Conservation (phyloP, 2,888 invertebrate genomes). For the Ligdia adustata region DNA sequence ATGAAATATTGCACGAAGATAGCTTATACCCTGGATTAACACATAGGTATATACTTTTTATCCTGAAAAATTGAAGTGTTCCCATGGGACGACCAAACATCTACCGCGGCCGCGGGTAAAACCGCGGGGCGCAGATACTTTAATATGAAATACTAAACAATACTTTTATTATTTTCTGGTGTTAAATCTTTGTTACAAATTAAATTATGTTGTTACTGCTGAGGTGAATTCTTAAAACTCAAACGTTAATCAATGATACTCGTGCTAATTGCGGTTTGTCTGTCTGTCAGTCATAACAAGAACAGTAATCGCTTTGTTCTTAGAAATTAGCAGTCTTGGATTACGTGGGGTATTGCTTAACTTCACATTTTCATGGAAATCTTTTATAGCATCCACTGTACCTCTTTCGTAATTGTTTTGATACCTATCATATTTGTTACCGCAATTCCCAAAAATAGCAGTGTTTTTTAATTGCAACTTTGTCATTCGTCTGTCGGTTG, state of each 20-base stretch:
- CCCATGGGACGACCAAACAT: no score
- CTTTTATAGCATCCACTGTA: conserved; percentile 34
- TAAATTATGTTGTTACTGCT: no score
- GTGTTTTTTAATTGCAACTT: conserved; percentile 16
- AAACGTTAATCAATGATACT: conserved; percentile 35
- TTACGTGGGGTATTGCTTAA: conserved; percentile 60
- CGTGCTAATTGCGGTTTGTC: conserved; percentile 45
- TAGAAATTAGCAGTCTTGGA: conserved; percentile 66
- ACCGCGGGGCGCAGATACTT: no score
- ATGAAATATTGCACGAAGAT: no score
- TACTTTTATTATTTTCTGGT: no score
- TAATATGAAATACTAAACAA: no score
- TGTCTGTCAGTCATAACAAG: conserved; percentile 36
- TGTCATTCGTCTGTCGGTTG: no score
- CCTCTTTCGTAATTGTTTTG: conserved; percentile 27
- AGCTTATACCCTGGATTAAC: no score
- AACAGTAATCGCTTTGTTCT: conserved; percentile 63
- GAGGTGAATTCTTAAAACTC: conserved; percentile 11
- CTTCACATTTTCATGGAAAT: conserved; percentile 52
- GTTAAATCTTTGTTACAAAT: no score
- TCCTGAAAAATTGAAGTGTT: no score
- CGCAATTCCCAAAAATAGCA: conserved; percentile 5
- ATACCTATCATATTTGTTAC: conserved; percentile 11
- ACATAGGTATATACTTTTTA: no score
- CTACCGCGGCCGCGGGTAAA: no score